Evolutionary conservation across 1,140 invertebrate species (phyloP), one percentile per base, ranked within the genome.

Genomic region (Sycophaga agraensis): DNA sequence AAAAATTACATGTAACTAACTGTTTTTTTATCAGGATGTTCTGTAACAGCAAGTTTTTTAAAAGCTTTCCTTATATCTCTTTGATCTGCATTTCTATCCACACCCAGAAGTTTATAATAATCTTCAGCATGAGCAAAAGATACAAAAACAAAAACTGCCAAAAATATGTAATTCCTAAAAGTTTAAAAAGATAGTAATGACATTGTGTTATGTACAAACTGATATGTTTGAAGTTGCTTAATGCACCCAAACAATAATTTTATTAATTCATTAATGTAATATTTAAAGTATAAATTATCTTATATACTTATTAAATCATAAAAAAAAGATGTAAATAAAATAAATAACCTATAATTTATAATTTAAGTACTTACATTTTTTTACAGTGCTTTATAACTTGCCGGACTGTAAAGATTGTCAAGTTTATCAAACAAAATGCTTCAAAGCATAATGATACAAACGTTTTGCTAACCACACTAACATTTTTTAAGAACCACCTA

Each of bases 21-120:
- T 64, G 81, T 82, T 80, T 93, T 93, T 83, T 94, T 94, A 79
- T 94, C 92, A 22, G 92, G 92, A 83, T 94, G 92, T 64, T 87
- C 80, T 66, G 85, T 86, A 3, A 94, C 82, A 3, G 91, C 92
- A 26, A 93, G 70, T 76, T 87, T 89, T 77, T 93, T 94, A 72
- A 92, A 94, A 19, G 91, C 90, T 76, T 87, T 88, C 66, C 89
- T 81, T 55, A 94, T 93, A 73, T 92, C 89, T 73, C 87, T 84
- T 51, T 85, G 82, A 61, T 85, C 84, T 0, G 91, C 91, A 75
- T 87, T 84, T 79, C 85, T 87, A 0, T 82, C 73, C 35, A 94
- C 78, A 11, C 87, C 88, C 28, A 94, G 79, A 45, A 93, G 70
- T 67, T 89, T 84, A 74, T 94, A 94, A 70, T 75, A 82, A 70